Percentiles rank a stretch among this genome's conserved stretches.
Conservation (phyloP, 2,113 vertebrate genomes). For the Hemibates koningsi region DNA sequence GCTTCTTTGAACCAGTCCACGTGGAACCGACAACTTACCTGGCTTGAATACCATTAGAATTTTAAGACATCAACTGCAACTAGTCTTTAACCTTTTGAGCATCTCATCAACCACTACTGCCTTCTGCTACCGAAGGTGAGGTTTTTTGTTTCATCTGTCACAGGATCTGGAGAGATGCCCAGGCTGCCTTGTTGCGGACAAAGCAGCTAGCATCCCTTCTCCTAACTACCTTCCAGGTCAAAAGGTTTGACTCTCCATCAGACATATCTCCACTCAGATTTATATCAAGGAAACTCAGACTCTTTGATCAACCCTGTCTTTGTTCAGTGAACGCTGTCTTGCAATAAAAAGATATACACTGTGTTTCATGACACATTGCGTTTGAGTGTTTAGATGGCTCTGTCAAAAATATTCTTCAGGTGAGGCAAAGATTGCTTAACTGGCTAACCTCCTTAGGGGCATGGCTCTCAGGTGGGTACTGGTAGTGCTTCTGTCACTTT, state of each 20-base stretch:
- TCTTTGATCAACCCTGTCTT: background rate
- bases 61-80: background rate
- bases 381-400: background rate
- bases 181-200: background rate
- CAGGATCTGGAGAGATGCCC: background rate
- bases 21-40: background rate
- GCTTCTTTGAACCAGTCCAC: background rate
- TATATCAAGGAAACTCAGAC: background rate
- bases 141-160: background rate
- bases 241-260: background rate
- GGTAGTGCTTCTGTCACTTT: background rate
- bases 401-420: background rate
- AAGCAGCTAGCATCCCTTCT: background rate
- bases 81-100: background rate
- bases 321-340: background rate
- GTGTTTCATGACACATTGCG: background rate
- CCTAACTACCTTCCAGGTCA: background rate
- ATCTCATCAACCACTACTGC: background rate
- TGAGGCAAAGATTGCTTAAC: background rate
- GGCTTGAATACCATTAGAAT: background rate
- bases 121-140: background rate
- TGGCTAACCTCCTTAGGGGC: background rate
- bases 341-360: background rate
- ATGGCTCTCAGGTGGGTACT: background rate
- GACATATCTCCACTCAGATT: background rate